These are phyloP conservation scores for Netelia inedita DNA, from an alignment of 2,888 invertebrate species.

Conservation along the genomic window DNA sequence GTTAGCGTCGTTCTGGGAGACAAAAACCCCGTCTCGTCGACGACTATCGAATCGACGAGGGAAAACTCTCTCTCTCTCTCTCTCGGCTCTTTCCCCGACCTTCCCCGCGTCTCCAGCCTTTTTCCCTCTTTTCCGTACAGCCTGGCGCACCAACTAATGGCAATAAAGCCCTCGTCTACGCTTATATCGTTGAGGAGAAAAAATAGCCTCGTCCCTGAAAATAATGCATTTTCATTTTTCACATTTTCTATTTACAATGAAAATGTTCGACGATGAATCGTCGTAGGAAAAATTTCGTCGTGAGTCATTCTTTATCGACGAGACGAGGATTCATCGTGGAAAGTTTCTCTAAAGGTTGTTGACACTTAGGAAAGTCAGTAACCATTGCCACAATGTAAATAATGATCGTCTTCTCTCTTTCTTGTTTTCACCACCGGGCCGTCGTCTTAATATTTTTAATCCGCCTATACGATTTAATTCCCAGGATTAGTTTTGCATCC, in stretches of 20 bases:
- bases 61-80: constrained; percentile 59
- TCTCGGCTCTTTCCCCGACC: constrained; percentile 14
- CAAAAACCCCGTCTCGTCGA: constrained; percentile 62
- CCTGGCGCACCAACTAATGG: constrained; percentile 65
- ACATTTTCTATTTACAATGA: not conserved
- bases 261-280: not conserved
- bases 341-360: no score
- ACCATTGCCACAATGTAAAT: no score
- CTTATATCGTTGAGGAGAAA: not conserved
- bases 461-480: no score
- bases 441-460: no score
- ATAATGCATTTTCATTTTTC: not conserved
- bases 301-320: no score
- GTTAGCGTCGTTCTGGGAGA: constrained; percentile 53
- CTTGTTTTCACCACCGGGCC: no score
- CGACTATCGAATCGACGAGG: constrained; percentile 66
- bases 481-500: no score
- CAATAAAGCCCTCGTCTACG: constrained; percentile 47
- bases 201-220: not conserved
- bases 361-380: no score
- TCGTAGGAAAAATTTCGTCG: no score
- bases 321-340: no score
- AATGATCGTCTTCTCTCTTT: no score
- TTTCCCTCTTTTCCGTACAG: constrained; percentile 65
- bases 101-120: constrained; percentile 31